A percentile compares a stretch with the other conserved stretches of the same genome.
phyloP scores from a whole-genome alignment of 2,113 vertebrate species.

The Herpailurus yagouaroundi region DNA sequence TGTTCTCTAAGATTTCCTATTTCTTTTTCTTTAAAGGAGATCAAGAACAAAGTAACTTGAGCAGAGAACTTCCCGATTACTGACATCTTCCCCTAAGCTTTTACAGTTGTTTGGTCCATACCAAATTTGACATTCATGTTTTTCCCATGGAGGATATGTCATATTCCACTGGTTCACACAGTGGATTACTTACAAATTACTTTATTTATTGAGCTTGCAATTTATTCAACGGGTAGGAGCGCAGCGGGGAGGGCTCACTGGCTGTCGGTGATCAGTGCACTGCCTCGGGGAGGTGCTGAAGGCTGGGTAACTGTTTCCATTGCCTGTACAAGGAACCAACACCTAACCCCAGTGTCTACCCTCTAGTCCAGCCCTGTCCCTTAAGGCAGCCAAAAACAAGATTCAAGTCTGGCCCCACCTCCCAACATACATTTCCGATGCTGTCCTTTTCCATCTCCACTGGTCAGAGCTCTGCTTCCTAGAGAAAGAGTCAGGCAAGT shows the following conservation, averaged over 20 bases:
- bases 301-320: neutral
- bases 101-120: neutral
- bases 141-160: neutral
- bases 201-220: slow-evolving; percentile 4
- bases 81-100: neutral
- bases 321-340: neutral
- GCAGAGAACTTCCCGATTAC: neutral
- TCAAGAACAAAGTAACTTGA: slow-evolving; percentile 51
- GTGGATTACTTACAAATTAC: neutral
- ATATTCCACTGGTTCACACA: neutral
- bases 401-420: neutral
- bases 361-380: neutral
- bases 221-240: neutral
- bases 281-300: neutral
- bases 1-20: neutral
- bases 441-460: neutral
- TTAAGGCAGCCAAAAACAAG: neutral
- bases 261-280: neutral
- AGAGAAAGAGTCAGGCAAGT: neutral
- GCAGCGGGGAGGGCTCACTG: neutral
- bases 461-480: neutral
- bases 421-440: neutral
- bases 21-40: neutral
- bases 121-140: neutral
- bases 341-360: neutral